Percentiles rank a stretch among this genome's conserved stretches.
These are phyloP conservation scores for Bolborhynchus lineola DNA, from an alignment of 2,113 vertebrate species.

Conservation along the genomic window DNA sequence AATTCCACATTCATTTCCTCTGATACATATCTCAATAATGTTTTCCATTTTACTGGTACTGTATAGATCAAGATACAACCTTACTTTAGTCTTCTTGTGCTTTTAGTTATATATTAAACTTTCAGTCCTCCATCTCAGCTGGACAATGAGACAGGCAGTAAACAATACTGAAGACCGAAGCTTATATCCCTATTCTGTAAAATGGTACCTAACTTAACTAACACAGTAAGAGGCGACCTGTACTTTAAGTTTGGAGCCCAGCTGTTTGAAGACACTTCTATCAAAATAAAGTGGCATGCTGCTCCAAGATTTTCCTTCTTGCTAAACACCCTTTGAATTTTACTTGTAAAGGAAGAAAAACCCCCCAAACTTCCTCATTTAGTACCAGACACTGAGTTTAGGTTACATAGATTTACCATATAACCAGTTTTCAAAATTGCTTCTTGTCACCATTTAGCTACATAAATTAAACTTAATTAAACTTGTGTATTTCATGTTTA, in stretches of 20 bases:
- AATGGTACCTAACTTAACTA: not conserved
- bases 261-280: not conserved
- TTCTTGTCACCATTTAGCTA: not conserved
- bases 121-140: not conserved
- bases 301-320: not conserved
- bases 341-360: not conserved
- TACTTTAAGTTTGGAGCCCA: not conserved
- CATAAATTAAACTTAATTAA: not conserved
- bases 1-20: not conserved
- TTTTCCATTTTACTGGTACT: not conserved
- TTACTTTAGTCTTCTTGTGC: not conserved
- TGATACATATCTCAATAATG: not conserved
- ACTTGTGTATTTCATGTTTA: not conserved
- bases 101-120: not conserved
- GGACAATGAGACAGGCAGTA: not conserved
- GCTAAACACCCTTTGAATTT: not conserved
- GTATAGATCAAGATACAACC: not conserved
- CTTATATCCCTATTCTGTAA: not conserved
- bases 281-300: not conserved
- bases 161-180: not conserved
- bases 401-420: not conserved
- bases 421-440: not conserved
- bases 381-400: not conserved
- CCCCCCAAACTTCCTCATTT: not conserved
- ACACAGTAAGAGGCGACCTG: not conserved